Percentiles rank a stretch among this genome's conserved stretches.
phyloP scores from a whole-genome alignment of 2,797 vertebrate species.

The Epinephelus malabaricus region DNA sequence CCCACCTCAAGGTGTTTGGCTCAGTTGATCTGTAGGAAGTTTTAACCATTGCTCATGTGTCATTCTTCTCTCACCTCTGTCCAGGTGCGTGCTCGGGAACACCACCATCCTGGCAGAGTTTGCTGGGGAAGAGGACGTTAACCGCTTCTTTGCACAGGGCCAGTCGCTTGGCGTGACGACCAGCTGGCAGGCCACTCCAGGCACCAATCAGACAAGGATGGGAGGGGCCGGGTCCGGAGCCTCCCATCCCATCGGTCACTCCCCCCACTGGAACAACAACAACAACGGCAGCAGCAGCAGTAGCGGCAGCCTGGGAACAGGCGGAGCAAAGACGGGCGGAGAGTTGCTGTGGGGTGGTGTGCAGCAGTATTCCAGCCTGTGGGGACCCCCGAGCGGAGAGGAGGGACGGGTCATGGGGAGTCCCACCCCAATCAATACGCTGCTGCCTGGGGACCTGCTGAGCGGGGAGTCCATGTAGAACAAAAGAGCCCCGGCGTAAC shows the following conservation, averaged over 20 bases:
- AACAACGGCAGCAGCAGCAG: constrained; percentile 82
- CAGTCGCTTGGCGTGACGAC: constrained; percentile 94
- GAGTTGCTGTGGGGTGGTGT: constrained; percentile 96
- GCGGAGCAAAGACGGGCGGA: constrained; percentile 90
- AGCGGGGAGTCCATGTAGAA: constrained; percentile 96
- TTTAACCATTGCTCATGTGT: neutral
- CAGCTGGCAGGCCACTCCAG: constrained; percentile 94
- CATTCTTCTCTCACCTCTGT: neutral
- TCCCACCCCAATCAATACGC: constrained; percentile 94
- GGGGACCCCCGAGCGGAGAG: constrained; percentile 92
- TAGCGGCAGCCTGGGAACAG: constrained; percentile 89
- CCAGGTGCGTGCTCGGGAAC: constrained; percentile 98
- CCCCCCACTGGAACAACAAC: constrained; percentile 92
- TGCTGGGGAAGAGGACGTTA: constrained; percentile 98
- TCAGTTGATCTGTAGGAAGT: neutral
- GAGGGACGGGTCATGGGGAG: constrained; percentile 92
- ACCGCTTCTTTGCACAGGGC: constrained; percentile 99
- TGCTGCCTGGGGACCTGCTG: constrained; percentile 98
- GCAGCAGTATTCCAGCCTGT: constrained; percentile 97
- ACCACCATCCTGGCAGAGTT: constrained; percentile 99
- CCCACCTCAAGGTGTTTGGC: neutral
- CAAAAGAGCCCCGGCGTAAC: constrained; percentile 32
- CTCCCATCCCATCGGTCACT: constrained; percentile 92
- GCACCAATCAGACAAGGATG: constrained; percentile 93
- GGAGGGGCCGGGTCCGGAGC: constrained; percentile 90